Conservation (phyloP, 2,888 invertebrate genomes). For the Hirtodrosophila histrioides region DNA sequence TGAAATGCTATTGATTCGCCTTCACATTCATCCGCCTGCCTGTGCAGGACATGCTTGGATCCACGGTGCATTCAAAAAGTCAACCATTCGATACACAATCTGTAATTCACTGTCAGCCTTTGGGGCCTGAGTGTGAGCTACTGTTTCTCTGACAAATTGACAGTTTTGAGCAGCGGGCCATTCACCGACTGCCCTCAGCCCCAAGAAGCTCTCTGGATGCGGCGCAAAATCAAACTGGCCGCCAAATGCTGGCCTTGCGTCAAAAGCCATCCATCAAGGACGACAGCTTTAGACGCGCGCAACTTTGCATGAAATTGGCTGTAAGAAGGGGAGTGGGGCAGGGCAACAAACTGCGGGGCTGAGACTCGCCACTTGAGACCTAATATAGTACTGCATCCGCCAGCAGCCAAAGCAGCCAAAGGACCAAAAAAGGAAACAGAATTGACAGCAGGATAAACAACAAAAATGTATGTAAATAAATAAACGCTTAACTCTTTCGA, state of each 20-base stretch:
- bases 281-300: constrained; percentile 62
- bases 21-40: constrained; percentile 9
- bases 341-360: constrained; percentile 15
- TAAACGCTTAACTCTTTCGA: constrained; percentile 75
- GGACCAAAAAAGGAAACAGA: constrained; percentile 9
- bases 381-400: constrained; percentile 65
- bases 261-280: constrained; percentile 76
- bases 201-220: constrained; percentile 17
- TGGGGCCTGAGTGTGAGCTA: constrained; percentile 7
- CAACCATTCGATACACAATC: constrained; percentile 45
- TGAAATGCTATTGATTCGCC: constrained; percentile 2
- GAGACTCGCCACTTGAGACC: constrained; percentile 70
- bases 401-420: constrained; percentile 13
- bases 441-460: constrained; percentile 41
- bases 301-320: constrained; percentile 77
- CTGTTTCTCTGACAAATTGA: constrained; percentile 47
- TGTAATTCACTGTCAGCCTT: constrained; percentile 37
- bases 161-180: constrained; percentile 46
- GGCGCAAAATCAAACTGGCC: constrained; percentile 74
- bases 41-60: constrained; percentile 1
- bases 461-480: constrained; percentile 71
- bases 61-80: neutral
- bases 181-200: constrained; percentile 20
- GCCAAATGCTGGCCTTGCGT: constrained; percentile 62
- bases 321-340: constrained; percentile 36